These are phyloP conservation scores for Ceyx cyanopectus DNA, from an alignment of 2,113 vertebrate species.

Conservation along the genomic window DNA sequence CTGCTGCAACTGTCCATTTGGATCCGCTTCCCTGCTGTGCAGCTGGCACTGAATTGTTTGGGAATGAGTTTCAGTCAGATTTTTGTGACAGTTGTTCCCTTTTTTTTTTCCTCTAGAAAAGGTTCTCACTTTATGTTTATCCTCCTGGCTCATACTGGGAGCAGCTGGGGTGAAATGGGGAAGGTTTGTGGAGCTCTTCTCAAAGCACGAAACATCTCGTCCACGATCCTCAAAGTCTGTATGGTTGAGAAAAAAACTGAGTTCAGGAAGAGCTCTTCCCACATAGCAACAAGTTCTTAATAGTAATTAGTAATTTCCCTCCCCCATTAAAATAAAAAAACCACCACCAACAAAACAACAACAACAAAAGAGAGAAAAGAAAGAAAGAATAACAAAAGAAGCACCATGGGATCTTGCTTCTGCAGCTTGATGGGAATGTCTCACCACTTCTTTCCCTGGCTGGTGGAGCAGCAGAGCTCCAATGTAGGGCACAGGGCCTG, in stretches of 20 bases:
- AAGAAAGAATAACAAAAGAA: not conserved
- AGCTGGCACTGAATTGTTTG: conserved; percentile 46
- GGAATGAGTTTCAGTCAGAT: conserved; percentile 33
- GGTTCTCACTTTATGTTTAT: not conserved
- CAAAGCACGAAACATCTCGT: not conserved
- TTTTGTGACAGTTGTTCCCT: conserved; percentile 36
- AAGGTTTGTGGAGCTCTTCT: not conserved
- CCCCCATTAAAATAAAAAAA: not conserved
- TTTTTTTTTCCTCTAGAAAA: not conserved
- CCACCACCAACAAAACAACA: not conserved
- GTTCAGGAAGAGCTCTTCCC: not conserved
- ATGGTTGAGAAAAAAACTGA: not conserved
- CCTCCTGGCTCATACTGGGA: conserved; percentile 1
- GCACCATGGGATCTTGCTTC: not conserved
- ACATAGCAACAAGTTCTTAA: not conserved
- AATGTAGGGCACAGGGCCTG: not conserved
- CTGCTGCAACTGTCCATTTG: conserved; percentile 42
- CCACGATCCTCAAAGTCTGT: not conserved
- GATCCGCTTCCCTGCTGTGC: conserved; percentile 27
- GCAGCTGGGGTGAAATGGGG: not conserved
- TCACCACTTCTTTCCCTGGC: not conserved
- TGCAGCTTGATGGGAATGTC: not conserved
- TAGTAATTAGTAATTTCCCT: not conserved
- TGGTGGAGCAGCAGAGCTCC: not conserved
- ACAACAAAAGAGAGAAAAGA: not conserved